phyloP scores from a whole-genome alignment of 2,113 vertebrate species.

The Himantopus leucocephalus region DNA sequence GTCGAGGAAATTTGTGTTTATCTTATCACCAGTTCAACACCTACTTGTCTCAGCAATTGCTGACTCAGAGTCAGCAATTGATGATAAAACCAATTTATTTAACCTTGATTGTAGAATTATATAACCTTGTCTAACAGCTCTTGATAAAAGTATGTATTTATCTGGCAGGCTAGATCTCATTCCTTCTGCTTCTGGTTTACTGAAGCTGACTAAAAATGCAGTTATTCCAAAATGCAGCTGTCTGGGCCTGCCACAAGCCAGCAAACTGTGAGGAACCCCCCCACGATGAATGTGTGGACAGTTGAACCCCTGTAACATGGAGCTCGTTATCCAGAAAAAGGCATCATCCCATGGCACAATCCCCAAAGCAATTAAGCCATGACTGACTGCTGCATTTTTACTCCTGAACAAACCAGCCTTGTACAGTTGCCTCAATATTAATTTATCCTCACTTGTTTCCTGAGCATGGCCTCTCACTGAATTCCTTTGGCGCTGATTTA shows the following conservation, averaged over 20 bases:
- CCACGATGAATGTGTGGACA: fast-evolving
- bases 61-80: neutral
- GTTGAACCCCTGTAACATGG: neutral
- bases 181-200: neutral
- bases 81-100: neutral
- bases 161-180: neutral
- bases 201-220: neutral
- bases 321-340: neutral
- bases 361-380: neutral
- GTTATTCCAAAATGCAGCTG: neutral
- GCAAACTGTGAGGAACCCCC: neutral
- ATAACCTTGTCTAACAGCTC: neutral
- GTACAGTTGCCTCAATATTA: neutral
- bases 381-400: neutral
- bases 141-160: neutral
- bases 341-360: neutral
- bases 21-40: neutral
- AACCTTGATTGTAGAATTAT: neutral
- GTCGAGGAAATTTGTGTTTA: neutral
- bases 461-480: fast-evolving
- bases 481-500: neutral
- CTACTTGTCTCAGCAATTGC: neutral
- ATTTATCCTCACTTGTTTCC: neutral
- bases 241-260: neutral
- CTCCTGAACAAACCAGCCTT: neutral